Conservation (phyloP, 2,113 vertebrate species). For the Ammodytes marinus region DNA sequence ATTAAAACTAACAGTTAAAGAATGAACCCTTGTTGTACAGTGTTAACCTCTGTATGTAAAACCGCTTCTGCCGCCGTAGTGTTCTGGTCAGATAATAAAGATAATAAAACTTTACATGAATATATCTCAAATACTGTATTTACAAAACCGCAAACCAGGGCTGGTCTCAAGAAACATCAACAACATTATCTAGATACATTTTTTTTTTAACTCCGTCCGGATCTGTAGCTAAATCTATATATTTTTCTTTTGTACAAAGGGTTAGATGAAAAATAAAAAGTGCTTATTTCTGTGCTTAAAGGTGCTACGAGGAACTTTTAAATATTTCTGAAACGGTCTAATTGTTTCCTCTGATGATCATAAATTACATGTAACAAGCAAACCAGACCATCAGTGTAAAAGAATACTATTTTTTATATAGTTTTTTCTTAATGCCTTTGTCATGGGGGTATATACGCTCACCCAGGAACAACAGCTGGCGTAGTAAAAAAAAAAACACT, state of each 20-base stretch:
- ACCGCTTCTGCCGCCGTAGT: slow-evolving; percentile 80
- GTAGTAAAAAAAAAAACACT: no score
- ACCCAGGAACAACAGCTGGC: no score
- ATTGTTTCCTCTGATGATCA: no score
- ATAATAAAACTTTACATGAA: slow-evolving; percentile 62
- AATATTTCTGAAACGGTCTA: no score
- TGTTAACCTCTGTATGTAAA: slow-evolving; percentile 69
- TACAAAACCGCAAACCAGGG: slow-evolving; percentile 70
- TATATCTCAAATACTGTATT: slow-evolving; percentile 83
- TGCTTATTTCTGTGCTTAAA: slow-evolving; percentile 35
- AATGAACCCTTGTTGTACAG: no score
- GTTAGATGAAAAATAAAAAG: not conserved
- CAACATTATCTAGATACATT: not conserved
- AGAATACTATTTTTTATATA: no score
- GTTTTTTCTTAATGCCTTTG: no score
- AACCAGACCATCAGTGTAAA: no score
- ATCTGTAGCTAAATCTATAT: no score
- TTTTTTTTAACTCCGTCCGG: slow-evolving; percentile 34
- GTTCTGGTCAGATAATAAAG: slow-evolving; percentile 74
- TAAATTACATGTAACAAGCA: no score
- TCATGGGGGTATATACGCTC: no score
- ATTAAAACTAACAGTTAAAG: no score
- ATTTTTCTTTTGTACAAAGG: not conserved
- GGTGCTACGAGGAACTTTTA: not conserved
- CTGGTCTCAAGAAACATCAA: slow-evolving; percentile 62